A percentile compares a stretch with the other conserved stretches of the same genome.
Conservation (phyloP, 2,888 invertebrate species). For the Sturmia bella region DNA sequence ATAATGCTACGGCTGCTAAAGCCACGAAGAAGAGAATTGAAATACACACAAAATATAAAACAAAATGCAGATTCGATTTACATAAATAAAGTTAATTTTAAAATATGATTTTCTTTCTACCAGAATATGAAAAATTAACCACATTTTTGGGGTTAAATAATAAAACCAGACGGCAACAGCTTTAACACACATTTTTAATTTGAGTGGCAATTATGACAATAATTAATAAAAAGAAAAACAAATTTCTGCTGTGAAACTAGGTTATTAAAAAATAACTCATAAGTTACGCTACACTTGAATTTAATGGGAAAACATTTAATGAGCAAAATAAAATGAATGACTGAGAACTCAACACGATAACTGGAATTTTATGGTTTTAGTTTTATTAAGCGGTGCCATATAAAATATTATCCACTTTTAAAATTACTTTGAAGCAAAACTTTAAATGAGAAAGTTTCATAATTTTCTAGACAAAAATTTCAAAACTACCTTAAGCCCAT, state of each 20-base stretch:
- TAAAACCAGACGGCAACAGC: conserved; percentile 5
- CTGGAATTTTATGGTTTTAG: no score
- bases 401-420: no score
- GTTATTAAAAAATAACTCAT: background rate
- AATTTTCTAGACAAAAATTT: no score
- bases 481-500: no score
- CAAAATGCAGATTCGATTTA: conserved; percentile 32
- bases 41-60: background rate
- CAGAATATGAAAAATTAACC: conserved; percentile 10
- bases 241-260: conserved; percentile 28
- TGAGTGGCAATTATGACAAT: conserved; percentile 54
- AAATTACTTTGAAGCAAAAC: no score
- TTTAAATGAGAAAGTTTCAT: no score
- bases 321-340: no score
- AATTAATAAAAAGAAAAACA: conserved; percentile 47
- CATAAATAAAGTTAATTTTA: conserved; percentile 55
- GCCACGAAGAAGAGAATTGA: background rate
- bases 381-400: no score
- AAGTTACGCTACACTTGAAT: background rate
- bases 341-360: no score
- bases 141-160: conserved; percentile 60
- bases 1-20: conserved; percentile 29
- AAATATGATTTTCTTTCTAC: conserved; percentile 6
- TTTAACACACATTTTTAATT: conserved; percentile 33
- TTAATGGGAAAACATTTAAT: background rate